phyloP scores from a whole-genome alignment of 1,140 invertebrate species.

The Apis dorsata region DNA sequence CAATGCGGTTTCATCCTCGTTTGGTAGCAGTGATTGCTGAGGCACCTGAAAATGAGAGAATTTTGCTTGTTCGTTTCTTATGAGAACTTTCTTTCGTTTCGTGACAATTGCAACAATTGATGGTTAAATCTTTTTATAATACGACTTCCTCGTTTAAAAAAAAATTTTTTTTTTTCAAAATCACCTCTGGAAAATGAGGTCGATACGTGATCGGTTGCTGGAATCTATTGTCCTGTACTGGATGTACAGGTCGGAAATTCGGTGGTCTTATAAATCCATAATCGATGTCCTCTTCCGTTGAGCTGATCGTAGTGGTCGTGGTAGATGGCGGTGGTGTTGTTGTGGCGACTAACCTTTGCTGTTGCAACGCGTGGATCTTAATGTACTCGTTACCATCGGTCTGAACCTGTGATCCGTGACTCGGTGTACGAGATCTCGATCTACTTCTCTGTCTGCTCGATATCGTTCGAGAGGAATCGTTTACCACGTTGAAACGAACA shows the following conservation, averaged over 20 bases:
- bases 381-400: constrained; percentile 76
- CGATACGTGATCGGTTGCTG: constrained; percentile 51
- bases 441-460: constrained; percentile 59
- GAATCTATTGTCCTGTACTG: constrained; percentile 62
- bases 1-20: constrained; percentile 61
- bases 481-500: constrained; percentile 76
- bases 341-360: constrained; percentile 45
- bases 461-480: constrained; percentile 55
- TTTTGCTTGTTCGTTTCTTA: neutral
- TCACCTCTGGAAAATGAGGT: constrained; percentile 60
- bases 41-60: neutral
- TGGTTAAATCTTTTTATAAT: too few relatives aligned
- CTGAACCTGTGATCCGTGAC: constrained; percentile 68
- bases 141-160: too few relatives aligned
- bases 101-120: neutral
- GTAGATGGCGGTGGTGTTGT: constrained; percentile 50
- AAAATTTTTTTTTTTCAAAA: too few relatives aligned
- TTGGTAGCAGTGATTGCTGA: constrained; percentile 35
- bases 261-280: constrained; percentile 76
- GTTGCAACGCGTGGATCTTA: constrained; percentile 68
- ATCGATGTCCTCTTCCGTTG: constrained; percentile 64
- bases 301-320: constrained; percentile 29
- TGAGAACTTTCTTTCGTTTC: neutral
- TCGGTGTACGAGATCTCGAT: constrained; percentile 61
- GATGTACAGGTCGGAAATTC: constrained; percentile 66